Evolutionary conservation across 1,140 invertebrate genomes (phyloP).

Genomic region (Polyergus mexicanus): DNA sequence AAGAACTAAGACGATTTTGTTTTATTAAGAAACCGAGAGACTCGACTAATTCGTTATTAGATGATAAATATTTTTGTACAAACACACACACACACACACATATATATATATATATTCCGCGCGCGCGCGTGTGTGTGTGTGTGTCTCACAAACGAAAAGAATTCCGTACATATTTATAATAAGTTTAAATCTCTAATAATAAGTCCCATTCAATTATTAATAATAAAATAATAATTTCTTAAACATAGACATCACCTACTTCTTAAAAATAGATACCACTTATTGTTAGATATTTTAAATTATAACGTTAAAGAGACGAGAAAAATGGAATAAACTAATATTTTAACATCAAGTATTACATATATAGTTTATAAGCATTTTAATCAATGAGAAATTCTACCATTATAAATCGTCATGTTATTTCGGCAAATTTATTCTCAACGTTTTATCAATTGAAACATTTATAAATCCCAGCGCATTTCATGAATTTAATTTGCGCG

Average conservation of each 20-base stretch:
- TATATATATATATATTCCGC: too few species aligned
- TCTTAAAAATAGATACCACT: too few species aligned
- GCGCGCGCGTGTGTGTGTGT: background rate
- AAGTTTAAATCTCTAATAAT: constrained; percentile 33
- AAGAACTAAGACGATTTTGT: background rate
- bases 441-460: background rate
- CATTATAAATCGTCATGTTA: background rate
- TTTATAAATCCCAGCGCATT: background rate
- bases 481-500: background rate
- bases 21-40: background rate
- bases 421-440: background rate
- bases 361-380: too few species aligned
- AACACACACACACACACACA: background rate
- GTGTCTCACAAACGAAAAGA: background rate
- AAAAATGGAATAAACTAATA: background rate
- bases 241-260: background rate
- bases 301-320: constrained; percentile 10
- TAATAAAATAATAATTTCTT: constrained; percentile 28
- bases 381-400: too few species aligned
- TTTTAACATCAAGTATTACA: too few species aligned
- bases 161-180: constrained; percentile 21
- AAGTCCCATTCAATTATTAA: constrained; percentile 58
- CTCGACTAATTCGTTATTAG: background rate
- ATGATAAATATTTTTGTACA: background rate
- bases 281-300: background rate